phyloP scores from a whole-genome alignment of 1,140 invertebrate genomes.

The Zaprionus vittiger region DNA sequence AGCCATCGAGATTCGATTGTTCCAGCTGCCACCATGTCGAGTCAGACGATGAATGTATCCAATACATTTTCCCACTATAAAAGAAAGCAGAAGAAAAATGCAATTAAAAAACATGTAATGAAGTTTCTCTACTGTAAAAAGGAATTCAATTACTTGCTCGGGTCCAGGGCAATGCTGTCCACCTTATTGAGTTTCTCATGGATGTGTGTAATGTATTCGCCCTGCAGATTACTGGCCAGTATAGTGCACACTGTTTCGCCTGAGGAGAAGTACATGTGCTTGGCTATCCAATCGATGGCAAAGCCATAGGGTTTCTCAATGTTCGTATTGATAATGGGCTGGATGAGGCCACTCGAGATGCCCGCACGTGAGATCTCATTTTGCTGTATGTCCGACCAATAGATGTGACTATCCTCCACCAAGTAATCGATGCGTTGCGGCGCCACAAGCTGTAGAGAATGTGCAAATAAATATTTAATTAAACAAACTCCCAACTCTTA shows the following conservation, averaged over 20 bases:
- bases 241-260: conserved; percentile 86
- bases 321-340: conserved; percentile 91
- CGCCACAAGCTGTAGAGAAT: conserved; percentile 85
- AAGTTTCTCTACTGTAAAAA: neutral
- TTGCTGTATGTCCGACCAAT: conserved; percentile 91
- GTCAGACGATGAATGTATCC: conserved; percentile 85
- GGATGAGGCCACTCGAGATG: conserved; percentile 87
- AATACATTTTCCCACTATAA: conserved; percentile 88
- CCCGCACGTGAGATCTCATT: conserved; percentile 90
- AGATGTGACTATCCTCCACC: conserved; percentile 88
- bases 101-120: neutral
- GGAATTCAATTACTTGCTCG: conserved; percentile 84
- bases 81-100: conserved; percentile 28
- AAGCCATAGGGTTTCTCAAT: conserved; percentile 85
- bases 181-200: conserved; percentile 81
- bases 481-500: no score
- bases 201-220: conserved; percentile 87
- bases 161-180: conserved; percentile 88
- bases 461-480: neutral
- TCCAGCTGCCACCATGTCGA: conserved; percentile 85
- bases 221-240: conserved; percentile 89
- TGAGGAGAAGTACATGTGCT: conserved; percentile 89
- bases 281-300: conserved; percentile 91
- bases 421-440: conserved; percentile 90
- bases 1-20: conserved; percentile 89